phyloP scores from a whole-genome alignment of 2,113 vertebrate species.

The Sitta europaea region DNA sequence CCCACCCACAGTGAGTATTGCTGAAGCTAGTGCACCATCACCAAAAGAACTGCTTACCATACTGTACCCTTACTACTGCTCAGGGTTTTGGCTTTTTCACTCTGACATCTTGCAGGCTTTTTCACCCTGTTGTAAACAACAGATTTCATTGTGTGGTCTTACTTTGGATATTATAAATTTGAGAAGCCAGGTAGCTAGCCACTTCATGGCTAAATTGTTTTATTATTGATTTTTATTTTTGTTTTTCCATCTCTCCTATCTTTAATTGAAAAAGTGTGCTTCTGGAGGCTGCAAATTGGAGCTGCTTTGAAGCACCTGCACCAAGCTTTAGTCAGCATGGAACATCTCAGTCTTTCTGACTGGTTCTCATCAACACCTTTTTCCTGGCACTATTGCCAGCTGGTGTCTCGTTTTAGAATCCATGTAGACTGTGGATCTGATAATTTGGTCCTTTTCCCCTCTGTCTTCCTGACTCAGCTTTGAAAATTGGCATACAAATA shows the following conservation, averaged over 20 bases:
- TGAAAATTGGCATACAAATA: not conserved
- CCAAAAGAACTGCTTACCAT: not conserved
- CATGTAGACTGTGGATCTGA: fast-evolving
- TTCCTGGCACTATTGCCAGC: not conserved
- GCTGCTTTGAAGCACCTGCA: not conserved
- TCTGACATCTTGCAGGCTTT: not conserved
- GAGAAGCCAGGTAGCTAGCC: not conserved
- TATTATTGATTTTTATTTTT: not conserved
- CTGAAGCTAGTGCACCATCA: not conserved
- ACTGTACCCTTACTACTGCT: not conserved
- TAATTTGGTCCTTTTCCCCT: not conserved
- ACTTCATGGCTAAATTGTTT: not conserved
- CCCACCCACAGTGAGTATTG: not conserved
- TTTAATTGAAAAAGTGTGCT: not conserved
- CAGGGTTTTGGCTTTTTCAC: not conserved
- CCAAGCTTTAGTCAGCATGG: not conserved
- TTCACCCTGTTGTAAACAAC: not conserved
- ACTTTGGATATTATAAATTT: not conserved
- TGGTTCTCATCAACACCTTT: not conserved
- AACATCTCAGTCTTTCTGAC: not conserved
- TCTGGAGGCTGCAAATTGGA: not conserved
- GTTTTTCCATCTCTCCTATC: not conserved
- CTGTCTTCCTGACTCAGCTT: not conserved
- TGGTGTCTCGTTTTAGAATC: not conserved
- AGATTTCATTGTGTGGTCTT: not conserved